Base-by-base conservation (phyloP, 2,113 vertebrate genomes). In the Limanda limanda region DNA sequence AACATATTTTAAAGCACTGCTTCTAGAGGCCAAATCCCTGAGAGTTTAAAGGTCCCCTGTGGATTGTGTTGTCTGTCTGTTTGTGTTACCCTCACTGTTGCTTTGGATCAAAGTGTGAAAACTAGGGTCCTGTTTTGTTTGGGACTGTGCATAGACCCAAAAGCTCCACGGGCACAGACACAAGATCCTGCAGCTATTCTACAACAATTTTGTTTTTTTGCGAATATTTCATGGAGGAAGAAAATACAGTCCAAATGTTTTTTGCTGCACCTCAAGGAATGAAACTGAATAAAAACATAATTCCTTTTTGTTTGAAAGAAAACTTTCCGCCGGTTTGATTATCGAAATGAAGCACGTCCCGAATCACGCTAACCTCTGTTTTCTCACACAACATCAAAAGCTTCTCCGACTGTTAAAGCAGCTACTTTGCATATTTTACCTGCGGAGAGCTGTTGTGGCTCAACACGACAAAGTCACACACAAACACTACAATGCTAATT, bases 331-430 rank as follows among this genome's bases (percentile, higher is more conserved):
- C 48, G 48, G 35, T 45, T 27, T 76, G 58, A 74, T 77, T 72
- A 68, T 76, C 54, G 40, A 74, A 76, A 76, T 68, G 37, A 79
- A 66, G 42, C 54, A 82, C 61, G 69, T 58, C 47, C 31, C 13
- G 24, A 37, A 62, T 63, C 57, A 72, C 37, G 40, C 73, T 57
- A 63, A 74, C 37, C 15, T 64, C 70, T 76, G 4, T 71, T 76
- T 65, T 65, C 35, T 42, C 71, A 63, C 69, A 71, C 24, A 47
- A 68, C 24, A 47, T 5, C 11, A 25, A 59, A 31, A 68, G 27
- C 68, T 82, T 60, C 79, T 86, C 81, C 21, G 24, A 57, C 77
- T 74, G 64, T 67, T 57, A 60, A 51, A 25, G 42, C 64, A 58
- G 40, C 40, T 42, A 42, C 63, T 71, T 15, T 40, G 37, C 52